Percentiles rank a stretch among this genome's conserved stretches.
Conservation (phyloP, 1,140 invertebrate species). For the Arctopsyche grandis region DNA sequence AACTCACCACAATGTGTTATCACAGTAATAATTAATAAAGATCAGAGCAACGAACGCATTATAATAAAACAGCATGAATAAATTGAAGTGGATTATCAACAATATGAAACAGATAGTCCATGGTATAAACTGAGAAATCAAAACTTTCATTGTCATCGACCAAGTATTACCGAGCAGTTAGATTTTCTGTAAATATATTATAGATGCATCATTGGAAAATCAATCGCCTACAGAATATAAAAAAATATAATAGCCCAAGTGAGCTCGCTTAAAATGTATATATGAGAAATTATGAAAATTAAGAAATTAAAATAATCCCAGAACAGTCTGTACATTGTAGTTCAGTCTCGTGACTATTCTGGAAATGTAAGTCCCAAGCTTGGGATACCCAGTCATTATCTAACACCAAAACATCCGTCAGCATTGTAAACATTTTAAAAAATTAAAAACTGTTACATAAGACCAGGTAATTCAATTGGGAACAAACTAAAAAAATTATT, state of each 20-base stretch:
- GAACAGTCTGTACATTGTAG: slow-evolving; percentile 44
- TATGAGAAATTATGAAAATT: slow-evolving; percentile 6
- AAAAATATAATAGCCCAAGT: not conserved
- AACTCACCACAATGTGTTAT: not conserved
- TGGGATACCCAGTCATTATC: not conserved
- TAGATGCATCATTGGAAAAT: not conserved
- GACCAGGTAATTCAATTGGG: slow-evolving; percentile 9
- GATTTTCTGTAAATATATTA: not conserved
- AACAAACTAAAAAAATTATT: slow-evolving; percentile 4
- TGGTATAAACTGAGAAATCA: not conserved
- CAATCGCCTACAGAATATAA: not conserved
- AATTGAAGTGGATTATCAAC: slow-evolving; percentile 25
- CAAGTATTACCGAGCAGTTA: not conserved
- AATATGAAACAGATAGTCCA: no score
- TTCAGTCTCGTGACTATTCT: slow-evolving; percentile 47
- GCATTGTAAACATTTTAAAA: not conserved
- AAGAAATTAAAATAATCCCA: slow-evolving; percentile 35
- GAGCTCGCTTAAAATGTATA: slow-evolving; percentile 14
- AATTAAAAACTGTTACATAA: not conserved
- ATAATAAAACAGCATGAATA: not conserved
- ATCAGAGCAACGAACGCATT: not conserved
- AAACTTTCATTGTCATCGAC: not conserved
- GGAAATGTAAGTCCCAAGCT: slow-evolving; percentile 1
- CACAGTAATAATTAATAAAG: slow-evolving; percentile 7
- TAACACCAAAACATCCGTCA: not conserved